Evolutionary conservation across 2,797 vertebrate species (phyloP).

Genomic region (Loris lydekkerianus): DNA sequence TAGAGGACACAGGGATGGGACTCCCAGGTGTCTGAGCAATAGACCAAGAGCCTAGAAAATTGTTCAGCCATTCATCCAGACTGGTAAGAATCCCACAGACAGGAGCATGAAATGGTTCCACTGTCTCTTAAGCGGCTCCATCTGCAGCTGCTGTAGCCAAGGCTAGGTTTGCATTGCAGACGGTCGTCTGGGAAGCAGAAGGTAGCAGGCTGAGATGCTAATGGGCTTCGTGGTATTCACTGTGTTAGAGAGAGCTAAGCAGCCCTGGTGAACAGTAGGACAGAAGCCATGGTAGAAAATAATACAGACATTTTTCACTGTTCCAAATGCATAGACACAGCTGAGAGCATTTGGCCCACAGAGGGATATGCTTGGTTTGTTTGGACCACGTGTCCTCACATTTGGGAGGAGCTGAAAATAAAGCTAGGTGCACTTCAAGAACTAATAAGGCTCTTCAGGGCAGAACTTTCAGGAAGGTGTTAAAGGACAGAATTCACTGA

Average conservation of each 20-base stretch:
- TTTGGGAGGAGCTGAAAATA: not conserved
- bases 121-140: not conserved
- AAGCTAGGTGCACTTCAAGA: not conserved
- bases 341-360: not conserved
- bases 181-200: not conserved
- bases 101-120: not conserved
- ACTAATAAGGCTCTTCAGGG: not conserved
- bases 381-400: not conserved
- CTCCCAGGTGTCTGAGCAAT: constrained; percentile 51
- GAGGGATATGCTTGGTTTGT: not conserved
- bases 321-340: not conserved
- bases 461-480: not conserved
- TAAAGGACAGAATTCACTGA: not conserved
- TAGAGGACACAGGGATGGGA: not conserved
- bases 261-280: not conserved
- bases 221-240: constrained; percentile 24
- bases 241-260: not conserved
- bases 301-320: not conserved
- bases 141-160: not conserved
- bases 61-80: not conserved
- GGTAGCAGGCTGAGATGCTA: constrained; percentile 32
- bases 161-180: not conserved
- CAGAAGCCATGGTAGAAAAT: not conserved
- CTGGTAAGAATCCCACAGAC: not conserved
- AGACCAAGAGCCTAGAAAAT: constrained; percentile 51